These are phyloP conservation scores for Astropecten irregularis DNA, from an alignment of 53 echinoderm and acorn worm genomes.

Conservation along the genomic window DNA sequence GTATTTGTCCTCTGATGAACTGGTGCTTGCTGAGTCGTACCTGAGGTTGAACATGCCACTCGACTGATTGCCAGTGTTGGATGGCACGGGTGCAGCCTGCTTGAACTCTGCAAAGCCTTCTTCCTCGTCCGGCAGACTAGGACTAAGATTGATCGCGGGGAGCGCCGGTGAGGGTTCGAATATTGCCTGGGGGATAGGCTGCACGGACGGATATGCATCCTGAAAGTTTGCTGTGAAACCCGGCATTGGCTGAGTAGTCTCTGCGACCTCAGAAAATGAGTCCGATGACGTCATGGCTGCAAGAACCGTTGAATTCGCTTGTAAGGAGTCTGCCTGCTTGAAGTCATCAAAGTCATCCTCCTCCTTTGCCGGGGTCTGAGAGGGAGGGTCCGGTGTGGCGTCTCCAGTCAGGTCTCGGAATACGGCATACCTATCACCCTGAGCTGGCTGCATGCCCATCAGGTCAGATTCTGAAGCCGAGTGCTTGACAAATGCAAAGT, in stretches of 20 bases:
- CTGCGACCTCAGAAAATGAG: conserved; percentile 5
- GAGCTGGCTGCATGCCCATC: conserved; percentile 54
- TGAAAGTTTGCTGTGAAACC: conserved; percentile 33
- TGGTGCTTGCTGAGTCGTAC: conserved; percentile 38
- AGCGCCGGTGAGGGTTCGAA: conserved; percentile 22
- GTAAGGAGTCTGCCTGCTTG: conserved; percentile 53
- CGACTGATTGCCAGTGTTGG: neutral
- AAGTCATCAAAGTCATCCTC: conserved; percentile 91
- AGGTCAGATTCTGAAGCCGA: conserved; percentile 87
- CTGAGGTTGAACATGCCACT: conserved; percentile 2
- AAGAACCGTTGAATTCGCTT: neutral
- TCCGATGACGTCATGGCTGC: neutral
- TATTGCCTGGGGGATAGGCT: neutral
- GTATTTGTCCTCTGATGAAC: conserved; percentile 52
- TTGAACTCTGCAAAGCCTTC: conserved; percentile 70
- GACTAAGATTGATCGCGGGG: conserved; percentile 36
- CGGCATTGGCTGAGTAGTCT: conserved; percentile 10
- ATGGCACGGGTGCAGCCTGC: conserved; percentile 15
- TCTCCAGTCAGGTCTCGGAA: conserved; percentile 41
- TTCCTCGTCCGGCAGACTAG: conserved; percentile 32
- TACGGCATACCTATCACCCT: conserved; percentile 80
- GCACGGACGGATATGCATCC: conserved; percentile 55
- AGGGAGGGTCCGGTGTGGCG: neutral
- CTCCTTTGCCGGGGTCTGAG: conserved; percentile 6
- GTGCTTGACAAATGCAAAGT: conserved; percentile 83